Percentiles rank a stretch among this genome's conserved stretches.
Evolutionary conservation across 2,797 vertebrate genomes (phyloP).

Genomic region (Anguilla obscura): DNA sequence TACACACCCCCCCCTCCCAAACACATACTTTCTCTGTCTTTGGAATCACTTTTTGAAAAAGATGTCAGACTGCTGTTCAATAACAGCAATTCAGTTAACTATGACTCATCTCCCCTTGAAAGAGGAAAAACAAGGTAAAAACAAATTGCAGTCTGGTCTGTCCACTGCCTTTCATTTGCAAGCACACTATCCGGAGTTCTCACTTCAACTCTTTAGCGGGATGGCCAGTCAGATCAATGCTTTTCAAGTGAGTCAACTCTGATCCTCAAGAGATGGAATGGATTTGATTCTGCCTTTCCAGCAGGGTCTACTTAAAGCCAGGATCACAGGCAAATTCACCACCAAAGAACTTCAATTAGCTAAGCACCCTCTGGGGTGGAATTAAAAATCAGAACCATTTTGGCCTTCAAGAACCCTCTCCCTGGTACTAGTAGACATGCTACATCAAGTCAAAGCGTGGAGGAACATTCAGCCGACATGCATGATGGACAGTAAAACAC

Average conservation of each 20-base stretch:
- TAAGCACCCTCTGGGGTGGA: neutral
- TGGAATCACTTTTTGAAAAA: neutral
- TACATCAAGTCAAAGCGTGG: neutral
- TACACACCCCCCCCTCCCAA: neutral
- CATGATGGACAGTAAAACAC: too few species aligned
- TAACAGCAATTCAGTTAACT: constrained; percentile 4
- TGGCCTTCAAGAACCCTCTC: constrained; percentile 49
- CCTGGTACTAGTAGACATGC: neutral
- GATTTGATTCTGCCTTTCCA: neutral
- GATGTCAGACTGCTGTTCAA: neutral
- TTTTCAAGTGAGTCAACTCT: neutral
- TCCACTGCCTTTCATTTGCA: neutral
- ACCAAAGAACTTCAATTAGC: neutral
- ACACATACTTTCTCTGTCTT: neutral
- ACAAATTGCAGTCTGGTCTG: neutral
- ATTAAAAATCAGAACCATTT: constrained; percentile 42
- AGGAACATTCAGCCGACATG: neutral
- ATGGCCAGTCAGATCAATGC: neutral
- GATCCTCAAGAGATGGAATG: neutral
- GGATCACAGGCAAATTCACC: neutral
- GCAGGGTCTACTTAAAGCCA: neutral
- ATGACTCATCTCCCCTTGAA: neutral
- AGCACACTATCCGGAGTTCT: neutral
- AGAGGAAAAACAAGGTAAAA: neutral
- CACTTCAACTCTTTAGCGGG: neutral